Base-by-base conservation (phyloP, 1,140 invertebrate genomes). In the Thrips palmi region DNA sequence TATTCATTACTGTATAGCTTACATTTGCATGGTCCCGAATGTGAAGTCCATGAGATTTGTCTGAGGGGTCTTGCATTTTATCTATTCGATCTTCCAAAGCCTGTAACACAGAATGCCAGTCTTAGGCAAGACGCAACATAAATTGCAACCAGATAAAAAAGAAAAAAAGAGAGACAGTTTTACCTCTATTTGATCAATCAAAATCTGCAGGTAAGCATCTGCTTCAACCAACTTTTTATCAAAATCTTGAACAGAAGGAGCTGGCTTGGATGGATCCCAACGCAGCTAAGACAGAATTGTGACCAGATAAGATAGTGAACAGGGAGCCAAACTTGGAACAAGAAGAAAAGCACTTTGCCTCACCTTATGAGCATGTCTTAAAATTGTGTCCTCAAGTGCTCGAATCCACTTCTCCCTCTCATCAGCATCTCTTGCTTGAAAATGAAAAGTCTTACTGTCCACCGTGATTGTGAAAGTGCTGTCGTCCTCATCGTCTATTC, bases 401-500 rank as follows among this genome's bases (percentile, higher is more conserved):
- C 80, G 71, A 25, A 98, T 83, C 94, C 94, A 99, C 46, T 79
- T 74, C 56, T 97, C 88, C 35, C 93, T 65, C 57, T 98, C 93
- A 43, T 86, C 83, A 6, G 75, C 74, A 63, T 96, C 85, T 48
- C 86, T 70, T 11, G 92, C 88, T 81, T 84, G 60, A 59, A 98
- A 94, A 62, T 99, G 94, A 63, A 98, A 99, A 12, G 89, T 93
- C 60, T 98, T 98, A 45, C 91, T 82, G 62, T 98, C 93, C 4
- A 94, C 89, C 4, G 93, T 97, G 48, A 99, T 93, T 11, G 93
- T 98, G 62, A 99, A 99, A 6, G 92, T 97, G 47, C 88, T 91
- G 55, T 97, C 91, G 60, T 99, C 94, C 61, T 96, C 91, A 60
- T 96, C 91, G 57, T 99, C 93, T 49, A 98, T 98, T 17, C 94